phyloP scores from a whole-genome alignment of 2,888 invertebrate species.

The Coelogynopora nodosa region DNA sequence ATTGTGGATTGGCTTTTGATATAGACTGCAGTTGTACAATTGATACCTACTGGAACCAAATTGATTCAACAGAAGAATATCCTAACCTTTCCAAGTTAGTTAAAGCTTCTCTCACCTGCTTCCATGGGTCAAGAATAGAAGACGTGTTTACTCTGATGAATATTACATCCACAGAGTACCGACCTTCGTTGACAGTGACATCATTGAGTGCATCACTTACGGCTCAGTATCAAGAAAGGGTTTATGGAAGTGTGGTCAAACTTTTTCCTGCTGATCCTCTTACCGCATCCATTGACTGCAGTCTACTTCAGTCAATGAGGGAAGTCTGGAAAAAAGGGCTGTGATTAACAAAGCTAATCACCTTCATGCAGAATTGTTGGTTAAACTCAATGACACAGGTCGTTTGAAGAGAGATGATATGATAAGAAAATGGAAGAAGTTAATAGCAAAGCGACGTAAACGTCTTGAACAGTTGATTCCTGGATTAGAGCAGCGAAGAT shows the following conservation, averaged over 20 bases:
- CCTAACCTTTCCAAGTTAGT: neutral
- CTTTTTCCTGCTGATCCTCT: neutral
- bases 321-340: too few relatives aligned
- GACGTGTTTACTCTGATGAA: neutral
- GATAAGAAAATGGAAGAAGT: neutral
- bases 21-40: neutral
- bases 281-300: neutral
- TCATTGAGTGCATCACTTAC: neutral
- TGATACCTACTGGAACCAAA: neutral
- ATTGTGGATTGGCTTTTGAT: neutral
- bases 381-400: neutral
- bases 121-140: neutral
- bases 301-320: neutral
- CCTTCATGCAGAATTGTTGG: neutral
- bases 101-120: neutral
- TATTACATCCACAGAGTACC: neutral
- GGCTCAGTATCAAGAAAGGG: neutral
- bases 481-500: neutral
- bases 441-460: neutral
- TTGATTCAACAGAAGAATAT: neutral
- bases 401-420: neutral
- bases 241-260: neutral
- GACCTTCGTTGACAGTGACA: neutral
- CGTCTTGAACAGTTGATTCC: neutral
- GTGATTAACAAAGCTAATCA: neutral